Base-by-base conservation (phyloP, 2,797 vertebrate genomes). In the Paratrypauchen microcephalus region DNA sequence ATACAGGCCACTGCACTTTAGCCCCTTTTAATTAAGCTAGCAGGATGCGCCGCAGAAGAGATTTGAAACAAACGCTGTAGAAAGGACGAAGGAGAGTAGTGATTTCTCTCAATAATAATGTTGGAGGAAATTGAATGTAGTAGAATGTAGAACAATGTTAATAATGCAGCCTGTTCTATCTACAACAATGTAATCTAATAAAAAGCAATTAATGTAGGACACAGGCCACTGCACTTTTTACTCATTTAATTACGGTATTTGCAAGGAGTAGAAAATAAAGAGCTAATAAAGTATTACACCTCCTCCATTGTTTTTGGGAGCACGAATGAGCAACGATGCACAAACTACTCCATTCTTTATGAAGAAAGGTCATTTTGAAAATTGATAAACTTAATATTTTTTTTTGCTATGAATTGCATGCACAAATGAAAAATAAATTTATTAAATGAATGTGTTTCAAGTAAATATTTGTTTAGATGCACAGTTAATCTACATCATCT, bases 151-250 rank as follows among this genome's bases (percentile, higher is more conserved):
- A 89, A 93, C 93, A 92, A 90, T 91, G 92, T 94, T 93, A 93
- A 93, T 94, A 93, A 91, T 92, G 91, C 47, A 77, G 80, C 86
- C 86, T 61, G 75, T 76, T 87, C 87, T 91, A 93, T 94, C 93
- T 92, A 91, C 88, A 82, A 86, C 87, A 81, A 86, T 86, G 87
- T 93, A 93, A 93, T 94, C 92, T 95, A 94, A 95, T 94, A 90
- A 87, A 92, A 94, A 92, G 92, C 92, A 93, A 95, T 95, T 95
- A 94, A 94, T 95, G 93, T 91, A 92, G 84, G 94, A 94, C 93
- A 95, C 94, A 94, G 93, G 91, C 93, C 88, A 82, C 88, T 95
- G 93, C 93, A 89, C 93, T 89, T 92, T 93, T 92, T 91, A 85
- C 86, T 91, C 89, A 88, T 93, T 94, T 93, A 94, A 95, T 95